These are phyloP conservation scores for Electrophaes corylata DNA, from an alignment of 2,888 invertebrate genomes.

Conservation along the genomic window DNA sequence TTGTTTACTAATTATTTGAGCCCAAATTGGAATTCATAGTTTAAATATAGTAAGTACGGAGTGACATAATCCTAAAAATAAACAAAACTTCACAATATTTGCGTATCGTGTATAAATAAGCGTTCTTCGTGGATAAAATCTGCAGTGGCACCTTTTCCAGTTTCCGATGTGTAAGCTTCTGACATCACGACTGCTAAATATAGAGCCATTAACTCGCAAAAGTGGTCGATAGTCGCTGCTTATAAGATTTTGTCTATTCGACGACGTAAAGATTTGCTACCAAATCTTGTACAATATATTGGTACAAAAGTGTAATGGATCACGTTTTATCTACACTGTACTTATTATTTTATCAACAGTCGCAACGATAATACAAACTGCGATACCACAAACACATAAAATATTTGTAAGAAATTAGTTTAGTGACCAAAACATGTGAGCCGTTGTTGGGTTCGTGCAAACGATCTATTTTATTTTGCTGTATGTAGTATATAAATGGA, in stretches of 20 bases:
- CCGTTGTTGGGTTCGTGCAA: constrained; percentile 6
- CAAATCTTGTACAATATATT: constrained; percentile 4
- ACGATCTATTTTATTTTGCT: constrained; percentile 25
- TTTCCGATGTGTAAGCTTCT: constrained; percentile 54
- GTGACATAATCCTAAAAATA: constrained; percentile 6
- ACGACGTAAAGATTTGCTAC: background rate
- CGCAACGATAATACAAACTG: constrained; percentile 22
- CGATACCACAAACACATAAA: background rate
- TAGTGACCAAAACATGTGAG: background rate
- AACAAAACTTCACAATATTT: constrained; percentile 4
- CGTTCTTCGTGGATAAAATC: constrained; percentile 36
- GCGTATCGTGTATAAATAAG: constrained; percentile 2
- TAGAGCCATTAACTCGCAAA: constrained; percentile 64
- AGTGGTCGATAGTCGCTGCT: constrained; percentile 44
- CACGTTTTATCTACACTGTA: constrained; percentile 4
- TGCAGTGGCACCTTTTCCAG: constrained; percentile 61
- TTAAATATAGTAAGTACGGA: background rate
- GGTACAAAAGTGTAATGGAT: constrained; percentile 3
- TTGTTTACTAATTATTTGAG: too few relatives aligned
- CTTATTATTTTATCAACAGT: constrained; percentile 24
- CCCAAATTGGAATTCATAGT: too few relatives aligned
- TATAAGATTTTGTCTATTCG: constrained; percentile 42
- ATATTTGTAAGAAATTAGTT: constrained; percentile 4
- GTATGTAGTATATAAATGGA: constrained; percentile 23
- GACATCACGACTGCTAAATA: constrained; percentile 67